These are phyloP conservation scores for Poeciliopsis prolifica DNA, from an alignment of 2,113 vertebrate genomes.

Conservation along the genomic window DNA sequence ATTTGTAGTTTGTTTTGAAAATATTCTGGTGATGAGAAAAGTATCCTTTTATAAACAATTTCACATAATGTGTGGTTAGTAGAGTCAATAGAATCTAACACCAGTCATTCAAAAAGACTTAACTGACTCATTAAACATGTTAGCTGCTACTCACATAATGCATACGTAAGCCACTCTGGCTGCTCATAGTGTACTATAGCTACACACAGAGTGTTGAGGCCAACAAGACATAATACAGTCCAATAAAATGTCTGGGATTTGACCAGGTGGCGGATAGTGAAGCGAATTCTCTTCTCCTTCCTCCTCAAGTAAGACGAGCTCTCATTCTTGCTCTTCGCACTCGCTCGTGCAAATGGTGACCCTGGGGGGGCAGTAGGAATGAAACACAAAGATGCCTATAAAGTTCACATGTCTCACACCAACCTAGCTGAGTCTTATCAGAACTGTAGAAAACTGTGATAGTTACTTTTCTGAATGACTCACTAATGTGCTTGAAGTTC, in stretches of 20 bases:
- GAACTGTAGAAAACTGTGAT: too few relatives aligned
- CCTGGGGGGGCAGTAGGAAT: constrained; percentile 80
- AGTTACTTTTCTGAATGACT: too few relatives aligned
- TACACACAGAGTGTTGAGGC: constrained; percentile 93
- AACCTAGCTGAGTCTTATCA: not conserved
- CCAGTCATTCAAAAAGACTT: too few relatives aligned
- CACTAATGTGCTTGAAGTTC: too few relatives aligned
- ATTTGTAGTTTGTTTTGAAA: too few relatives aligned
- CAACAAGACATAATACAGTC: constrained; percentile 92
- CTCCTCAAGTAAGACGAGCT: constrained; percentile 91
- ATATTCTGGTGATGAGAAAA: too few relatives aligned
- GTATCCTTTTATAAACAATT: too few relatives aligned
- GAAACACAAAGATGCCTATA: constrained; percentile 45
- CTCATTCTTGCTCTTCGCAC: constrained; percentile 92
- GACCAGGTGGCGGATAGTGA: constrained; percentile 95
- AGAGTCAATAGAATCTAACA: too few relatives aligned
- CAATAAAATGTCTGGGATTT: constrained; percentile 98
- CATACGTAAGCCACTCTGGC: constrained; percentile 89
- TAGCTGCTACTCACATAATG: constrained; percentile 85
- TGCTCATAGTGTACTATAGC: constrained; percentile 97
- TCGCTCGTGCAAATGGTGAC: constrained; percentile 91
- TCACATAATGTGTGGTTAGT: too few relatives aligned
- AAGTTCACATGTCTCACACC: constrained; percentile 30
- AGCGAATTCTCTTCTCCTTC: constrained; percentile 95
- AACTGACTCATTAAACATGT: not conserved